Base-by-base conservation (phyloP, 2,797 vertebrate genomes). In the Arctocebus calabarensis region DNA sequence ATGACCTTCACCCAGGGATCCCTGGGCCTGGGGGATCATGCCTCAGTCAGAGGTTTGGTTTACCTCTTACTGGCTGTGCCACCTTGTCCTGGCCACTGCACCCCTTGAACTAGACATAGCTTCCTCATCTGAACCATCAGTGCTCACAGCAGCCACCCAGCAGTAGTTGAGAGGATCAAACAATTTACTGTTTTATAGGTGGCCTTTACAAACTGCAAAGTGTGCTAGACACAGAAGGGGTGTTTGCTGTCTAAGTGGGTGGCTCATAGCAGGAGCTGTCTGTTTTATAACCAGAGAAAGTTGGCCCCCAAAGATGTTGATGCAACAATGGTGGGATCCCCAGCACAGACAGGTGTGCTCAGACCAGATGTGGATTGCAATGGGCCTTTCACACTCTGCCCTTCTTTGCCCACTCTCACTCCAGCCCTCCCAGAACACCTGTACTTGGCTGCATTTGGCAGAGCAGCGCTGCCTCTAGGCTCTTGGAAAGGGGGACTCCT, bases 121-220 rank as follows among this genome's bases (percentile, higher is more conserved):
- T 48, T 40, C 23, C 78, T 48, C 27, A 5, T 40, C 25, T 66
- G 34, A 77, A 19, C n/a, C 34, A 27, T 32, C 48, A 73, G 87
- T 70, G 64, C 82, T 89, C 40, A 22, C 5, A n/a, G 71, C 22
- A 48, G 73, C 68, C 55, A 55, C 45, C 48, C 5, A 7, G 79
- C 11, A 1, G 11, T 32, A 40, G 37, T 22, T 12, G 43, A 29
- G 71, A 90, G 70, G 74, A 64, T 75, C 37, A 61, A 59, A 48
- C 1, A 1, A 43, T 29, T 55, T n/a, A 43, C 73, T 74, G 29
- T 48, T 84, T 79, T 83, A 37, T 48, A 75, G 25, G 55, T 55
- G 88, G 84, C 34, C 74, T 94, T 89, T 73, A 11, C 20, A 32
- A 92, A 81, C 79, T n/a, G 11, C 68, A 7, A 75, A 77, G 75